A percentile compares a stretch with the other conserved stretches of the same genome.
Conservation (phyloP, 1,140 invertebrate species). For the Drosophila malerkotliana region DNA sequence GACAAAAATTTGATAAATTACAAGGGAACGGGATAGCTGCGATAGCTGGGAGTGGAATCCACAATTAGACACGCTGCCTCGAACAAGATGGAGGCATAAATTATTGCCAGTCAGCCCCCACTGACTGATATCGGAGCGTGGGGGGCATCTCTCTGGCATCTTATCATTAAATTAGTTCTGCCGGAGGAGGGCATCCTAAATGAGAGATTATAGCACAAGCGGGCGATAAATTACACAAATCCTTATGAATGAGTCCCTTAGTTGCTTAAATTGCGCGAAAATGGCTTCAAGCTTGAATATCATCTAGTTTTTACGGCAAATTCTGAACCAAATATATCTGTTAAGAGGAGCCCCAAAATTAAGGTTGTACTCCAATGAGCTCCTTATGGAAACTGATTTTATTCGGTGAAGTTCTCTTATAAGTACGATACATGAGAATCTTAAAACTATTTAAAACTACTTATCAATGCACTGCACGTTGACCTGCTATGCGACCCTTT, state of each 20-base stretch:
- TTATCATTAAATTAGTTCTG: conserved; percentile 75
- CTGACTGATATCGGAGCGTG: conserved; percentile 1
- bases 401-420: too few species aligned
- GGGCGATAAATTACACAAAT: conserved; percentile 73
- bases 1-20: conserved; percentile 79
- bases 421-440: too few species aligned
- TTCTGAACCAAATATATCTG: neutral
- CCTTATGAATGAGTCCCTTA: conserved; percentile 65
- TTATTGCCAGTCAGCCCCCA: conserved; percentile 58
- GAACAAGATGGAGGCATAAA: conserved; percentile 62
- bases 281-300: conserved; percentile 1
- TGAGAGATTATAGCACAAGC: conserved; percentile 74
- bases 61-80: conserved; percentile 74
- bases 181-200: conserved; percentile 45
- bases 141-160: conserved; percentile 25
- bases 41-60: neutral
- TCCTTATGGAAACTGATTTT: too few species aligned
- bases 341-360: too few species aligned
- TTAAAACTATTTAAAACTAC: too few species aligned
- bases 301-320: neutral
- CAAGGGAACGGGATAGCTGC: neutral
- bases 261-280: conserved; percentile 45
- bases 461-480: too few species aligned
- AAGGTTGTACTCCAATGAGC: too few species aligned
- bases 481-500: too few species aligned